phyloP scores from a whole-genome alignment of 1,140 invertebrate genomes.

The Steinernema feltiae region DNA sequence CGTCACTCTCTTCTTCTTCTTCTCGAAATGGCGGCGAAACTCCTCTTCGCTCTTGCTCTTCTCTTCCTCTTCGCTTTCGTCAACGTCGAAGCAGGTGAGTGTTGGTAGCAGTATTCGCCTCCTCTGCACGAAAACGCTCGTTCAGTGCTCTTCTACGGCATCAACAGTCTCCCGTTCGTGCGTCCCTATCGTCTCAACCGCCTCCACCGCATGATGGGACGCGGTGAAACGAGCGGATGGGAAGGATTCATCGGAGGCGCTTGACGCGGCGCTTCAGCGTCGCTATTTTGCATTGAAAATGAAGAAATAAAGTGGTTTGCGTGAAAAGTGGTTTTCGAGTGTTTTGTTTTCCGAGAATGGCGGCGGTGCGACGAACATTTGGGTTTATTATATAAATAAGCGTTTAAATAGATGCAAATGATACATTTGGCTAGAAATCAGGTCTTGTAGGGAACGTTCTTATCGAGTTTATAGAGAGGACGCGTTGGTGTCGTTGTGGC shows the following conservation, averaged over 20 bases:
- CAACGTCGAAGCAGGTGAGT: neutral
- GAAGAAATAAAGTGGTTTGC: too few relatives aligned
- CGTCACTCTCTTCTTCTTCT: neutral
- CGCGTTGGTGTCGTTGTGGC: neutral
- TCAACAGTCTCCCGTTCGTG: neutral
- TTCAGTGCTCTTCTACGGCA: neutral
- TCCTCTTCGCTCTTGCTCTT: neutral
- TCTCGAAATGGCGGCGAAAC: neutral
- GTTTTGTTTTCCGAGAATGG: too few relatives aligned
- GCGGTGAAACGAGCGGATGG: neutral
- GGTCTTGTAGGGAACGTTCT: neutral
- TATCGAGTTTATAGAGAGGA: neutral
- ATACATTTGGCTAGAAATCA: neutral
- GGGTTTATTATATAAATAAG: neutral
- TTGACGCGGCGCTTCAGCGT: neutral
- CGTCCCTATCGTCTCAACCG: constrained; percentile 1
- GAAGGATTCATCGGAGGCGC: neutral
- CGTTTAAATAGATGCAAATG: constrained; percentile 1
- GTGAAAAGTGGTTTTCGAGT: too few relatives aligned
- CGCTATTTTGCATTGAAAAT: too few relatives aligned
- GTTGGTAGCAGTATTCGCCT: too few relatives aligned
- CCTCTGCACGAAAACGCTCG: too few relatives aligned
- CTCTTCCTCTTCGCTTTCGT: neutral
- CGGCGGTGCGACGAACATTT: too few relatives aligned
- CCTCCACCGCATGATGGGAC: neutral